Percentiles rank a stretch among this genome's conserved stretches.
These are phyloP conservation scores for Ganaspis brasiliensis DNA, from an alignment of 2,888 invertebrate species.

Conservation along the genomic window DNA sequence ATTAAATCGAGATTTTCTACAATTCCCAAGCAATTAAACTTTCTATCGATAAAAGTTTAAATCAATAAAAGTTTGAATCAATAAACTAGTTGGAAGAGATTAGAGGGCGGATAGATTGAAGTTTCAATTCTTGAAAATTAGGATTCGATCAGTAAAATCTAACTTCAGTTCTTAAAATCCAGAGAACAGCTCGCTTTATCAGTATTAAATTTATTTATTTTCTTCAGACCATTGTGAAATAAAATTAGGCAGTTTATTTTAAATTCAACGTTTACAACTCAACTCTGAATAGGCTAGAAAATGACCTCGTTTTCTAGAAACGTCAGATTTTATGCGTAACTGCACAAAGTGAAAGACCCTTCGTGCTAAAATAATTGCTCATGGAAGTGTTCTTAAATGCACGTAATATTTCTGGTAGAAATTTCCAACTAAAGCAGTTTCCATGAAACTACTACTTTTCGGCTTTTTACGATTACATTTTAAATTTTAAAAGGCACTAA, in stretches of 20 bases:
- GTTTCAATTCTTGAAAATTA: no score
- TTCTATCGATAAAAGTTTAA: no score
- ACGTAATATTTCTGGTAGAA: neutral
- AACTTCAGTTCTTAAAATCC: no score
- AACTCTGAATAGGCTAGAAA: neutral
- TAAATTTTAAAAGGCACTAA: neutral
- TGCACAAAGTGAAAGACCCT: slow-evolving; percentile 5
- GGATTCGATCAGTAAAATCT: no score
- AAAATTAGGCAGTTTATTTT: neutral
- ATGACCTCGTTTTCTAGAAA: neutral
- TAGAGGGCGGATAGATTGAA: no score
- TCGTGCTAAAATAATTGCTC: slow-evolving; percentile 8
- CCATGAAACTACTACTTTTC: neutral
- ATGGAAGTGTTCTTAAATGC: slow-evolving; percentile 3
- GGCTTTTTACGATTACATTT: neutral
- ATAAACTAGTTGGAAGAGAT: no score
- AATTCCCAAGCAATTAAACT: no score
- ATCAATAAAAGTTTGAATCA: no score
- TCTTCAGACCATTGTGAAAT: neutral
- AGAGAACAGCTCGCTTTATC: neutral
- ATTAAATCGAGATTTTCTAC: no score
- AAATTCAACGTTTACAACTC: neutral
- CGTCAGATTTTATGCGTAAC: slow-evolving; percentile 9
- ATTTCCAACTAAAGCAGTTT: neutral
- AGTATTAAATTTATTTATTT: neutral